Conservation (phyloP, 2,113 vertebrate species). For the Rhea pennata region DNA sequence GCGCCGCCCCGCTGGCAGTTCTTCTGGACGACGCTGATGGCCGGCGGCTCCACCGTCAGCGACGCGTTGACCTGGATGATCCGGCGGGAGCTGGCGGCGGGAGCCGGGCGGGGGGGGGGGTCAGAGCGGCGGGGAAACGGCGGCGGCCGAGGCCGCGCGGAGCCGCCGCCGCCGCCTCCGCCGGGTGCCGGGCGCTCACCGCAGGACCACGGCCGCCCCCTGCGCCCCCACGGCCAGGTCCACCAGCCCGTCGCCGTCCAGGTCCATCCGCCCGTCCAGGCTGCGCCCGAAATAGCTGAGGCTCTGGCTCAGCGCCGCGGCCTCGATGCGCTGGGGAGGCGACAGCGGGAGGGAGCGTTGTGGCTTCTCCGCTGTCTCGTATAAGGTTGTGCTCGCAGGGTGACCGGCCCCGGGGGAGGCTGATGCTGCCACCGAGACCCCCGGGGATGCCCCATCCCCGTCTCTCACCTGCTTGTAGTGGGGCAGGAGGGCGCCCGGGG, state of each 20-base stretch:
- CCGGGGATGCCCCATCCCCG: fast-evolving
- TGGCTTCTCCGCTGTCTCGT: fast-evolving
- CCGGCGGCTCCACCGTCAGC: slow-evolving; percentile 82
- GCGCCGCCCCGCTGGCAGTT: slow-evolving; percentile 82
- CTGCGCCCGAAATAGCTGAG: slow-evolving; percentile 96
- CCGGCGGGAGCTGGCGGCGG: slow-evolving; percentile 80
- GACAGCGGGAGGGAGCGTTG: no score
- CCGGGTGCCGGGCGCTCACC: slow-evolving; percentile 65
- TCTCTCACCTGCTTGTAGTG: slow-evolving; percentile 82
- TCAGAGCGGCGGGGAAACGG: no score
- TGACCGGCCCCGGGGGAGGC: no score
- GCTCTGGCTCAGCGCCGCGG: slow-evolving; percentile 73
- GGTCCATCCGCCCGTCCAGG: slow-evolving; percentile 84
- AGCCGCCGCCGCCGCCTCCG: neutral
- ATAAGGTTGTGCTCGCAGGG: neutral
- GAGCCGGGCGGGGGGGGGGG: no score
- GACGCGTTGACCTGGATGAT: slow-evolving; percentile 84
- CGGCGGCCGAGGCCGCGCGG: no score
- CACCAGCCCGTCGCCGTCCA: slow-evolving; percentile 89
- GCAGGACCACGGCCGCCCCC: slow-evolving; percentile 87
- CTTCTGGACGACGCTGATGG: slow-evolving; percentile 88
- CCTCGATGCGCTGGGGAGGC: slow-evolving; percentile 84
- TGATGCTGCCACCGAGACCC: fast-evolving
- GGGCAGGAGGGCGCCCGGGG: slow-evolving; percentile 78
- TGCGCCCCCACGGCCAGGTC: slow-evolving; percentile 93